Base-by-base conservation (phyloP, 1,140 invertebrate species). In the Leptonema lineaticorne region DNA sequence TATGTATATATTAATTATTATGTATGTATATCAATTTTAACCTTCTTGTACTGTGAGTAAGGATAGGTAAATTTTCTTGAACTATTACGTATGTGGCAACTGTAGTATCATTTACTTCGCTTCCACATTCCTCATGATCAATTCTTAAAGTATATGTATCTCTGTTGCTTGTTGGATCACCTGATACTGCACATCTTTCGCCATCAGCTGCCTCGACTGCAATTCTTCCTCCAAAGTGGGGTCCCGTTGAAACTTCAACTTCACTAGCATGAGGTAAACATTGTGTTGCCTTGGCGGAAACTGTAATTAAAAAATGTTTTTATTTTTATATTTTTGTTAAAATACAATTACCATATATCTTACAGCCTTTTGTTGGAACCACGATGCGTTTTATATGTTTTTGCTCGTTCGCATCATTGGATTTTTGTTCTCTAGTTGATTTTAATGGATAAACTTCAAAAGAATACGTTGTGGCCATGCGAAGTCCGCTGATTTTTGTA, bases 31-130 rank as follows among this genome's bases (percentile, higher is more conserved):
- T 27, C 7, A 30, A 33, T 33, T 58, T 8, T 58, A 37, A 86
- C 81, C 89, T 84, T 66, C 90, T 79, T 0, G 90, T 91, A 75
- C 90, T 92, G 74, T 92, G 90, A 0, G 90, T 92, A 8, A 92
- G 84, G 69, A 93, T 92, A 0, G 89, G 89, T 29, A 90, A 77
- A 76, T 91, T 92, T 76, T 93, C 91, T 74, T 92, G 90, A 4
- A 92, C 90, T 4, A 92, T 85, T 18, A 92, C 89, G 74, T 90
- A 92, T 0, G 90, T 92, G 46, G 86, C 88, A 66, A 90, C 90
- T 1, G 87, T 89, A 63, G 88, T 89, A 5, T 85, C 83, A 58
- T 91, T 89, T 1, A 90, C 86, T 69, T 87, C 81, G 45, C 89
- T 91, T n/a, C 90, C 90, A 71, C 90, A 92, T 65, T 87, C 82